Evolutionary conservation across 2,113 vertebrate species (phyloP), one percentile per base, ranked within the genome.

Genomic region (Sinosuthora webbiana): DNA sequence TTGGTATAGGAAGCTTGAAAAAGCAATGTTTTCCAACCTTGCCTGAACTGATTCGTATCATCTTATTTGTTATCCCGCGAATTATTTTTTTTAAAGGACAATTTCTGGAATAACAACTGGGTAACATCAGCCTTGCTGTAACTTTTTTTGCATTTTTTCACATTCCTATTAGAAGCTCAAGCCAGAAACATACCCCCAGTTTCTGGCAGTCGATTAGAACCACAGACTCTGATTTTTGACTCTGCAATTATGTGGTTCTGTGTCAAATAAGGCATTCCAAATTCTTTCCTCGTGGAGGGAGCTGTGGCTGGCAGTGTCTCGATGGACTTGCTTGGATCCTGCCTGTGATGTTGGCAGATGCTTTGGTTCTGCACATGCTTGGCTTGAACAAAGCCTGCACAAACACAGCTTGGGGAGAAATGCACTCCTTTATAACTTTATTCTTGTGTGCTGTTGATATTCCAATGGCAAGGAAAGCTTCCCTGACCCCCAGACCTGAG

Each of bases 191-290:
- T n/a, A 67, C 88, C 93, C 93, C 93, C 90, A n/a, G 16, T 71
- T 93, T 77, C 94, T 98, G 97, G 96, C 96, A 86, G 63, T 33
- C 50, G 96, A 93, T 97, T 41, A 97, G 93, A 97, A 93, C 84
- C 35, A 67, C 59, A 88, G 82, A 90, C 63, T 90, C 69, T 83
- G 75, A 94, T 94, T 95, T 96, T 92, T 97, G 95, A 97, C 60
- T 31, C 95, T 70, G 74, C 88, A 83, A 59, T 98, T 96, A 73
- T 49, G 83, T 68, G 93, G 83, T 96, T 94, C 69, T 93, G 70
- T 95, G 95, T 95, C 96, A 96, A 97, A 93, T 65, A 87, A 90
- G 47, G 31, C 83, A 77, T 94, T 90, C 93, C 81, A 86, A 39
- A 84, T 83, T 65, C 93, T 91, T 95, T 93, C 89, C 95, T 97